These are phyloP conservation scores for Neoarius graeffei DNA, from an alignment of 2,113 vertebrate species.

Conservation along the genomic window DNA sequence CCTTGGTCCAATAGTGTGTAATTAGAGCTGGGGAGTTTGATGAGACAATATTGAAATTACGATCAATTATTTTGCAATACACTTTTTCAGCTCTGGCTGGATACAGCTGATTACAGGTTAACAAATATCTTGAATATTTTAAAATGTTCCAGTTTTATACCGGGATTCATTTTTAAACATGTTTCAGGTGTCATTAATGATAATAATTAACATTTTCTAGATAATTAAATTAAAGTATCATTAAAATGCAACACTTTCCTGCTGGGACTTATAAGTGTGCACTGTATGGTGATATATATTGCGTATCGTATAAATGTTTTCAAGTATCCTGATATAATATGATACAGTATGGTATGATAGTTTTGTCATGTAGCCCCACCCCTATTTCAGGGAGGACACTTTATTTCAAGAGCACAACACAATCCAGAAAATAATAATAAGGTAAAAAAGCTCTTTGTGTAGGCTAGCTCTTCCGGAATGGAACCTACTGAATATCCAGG, in stretches of 20 bases:
- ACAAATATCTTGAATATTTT: neutral
- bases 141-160: no score
- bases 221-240: neutral
- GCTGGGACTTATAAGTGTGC: neutral
- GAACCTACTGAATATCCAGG: neutral
- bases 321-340: no score
- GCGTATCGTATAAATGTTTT: neutral
- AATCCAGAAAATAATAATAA: neutral
- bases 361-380: neutral
- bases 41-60: neutral
- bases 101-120: neutral
- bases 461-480: neutral
- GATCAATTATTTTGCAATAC: neutral
- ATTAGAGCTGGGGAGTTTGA: neutral
- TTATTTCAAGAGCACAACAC: neutral
- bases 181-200: neutral
- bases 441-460: neutral
- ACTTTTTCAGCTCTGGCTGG: neutral
- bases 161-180: no score
- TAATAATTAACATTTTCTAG: neutral
- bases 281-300: neutral
- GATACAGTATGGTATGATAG: no score
- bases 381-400: neutral
- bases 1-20: neutral
- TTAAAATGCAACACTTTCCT: neutral